These are phyloP conservation scores for Palythoa grandiflora DNA, from an alignment of 92 coral and sea anemone genomes.

Conservation along the genomic window DNA sequence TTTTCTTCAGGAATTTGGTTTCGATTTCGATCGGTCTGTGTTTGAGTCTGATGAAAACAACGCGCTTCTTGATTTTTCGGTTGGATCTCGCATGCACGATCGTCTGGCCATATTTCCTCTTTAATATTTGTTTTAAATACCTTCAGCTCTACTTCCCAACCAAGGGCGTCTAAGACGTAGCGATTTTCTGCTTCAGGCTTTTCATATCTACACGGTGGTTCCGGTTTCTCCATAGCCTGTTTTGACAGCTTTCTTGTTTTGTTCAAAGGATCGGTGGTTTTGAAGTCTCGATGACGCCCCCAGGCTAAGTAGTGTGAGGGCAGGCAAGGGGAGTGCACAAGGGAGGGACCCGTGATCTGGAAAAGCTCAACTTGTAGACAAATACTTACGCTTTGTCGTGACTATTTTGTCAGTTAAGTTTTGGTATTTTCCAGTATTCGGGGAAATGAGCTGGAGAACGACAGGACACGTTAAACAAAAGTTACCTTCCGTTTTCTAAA, in stretches of 20 bases:
- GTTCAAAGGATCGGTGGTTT: not conserved
- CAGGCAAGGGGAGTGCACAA: too few relatives aligned
- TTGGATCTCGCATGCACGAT: not conserved
- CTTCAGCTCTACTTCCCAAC: conserved; percentile 52
- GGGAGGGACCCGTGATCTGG: too few relatives aligned
- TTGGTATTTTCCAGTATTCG: too few relatives aligned
- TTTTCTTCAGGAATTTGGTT: conserved; percentile 4
- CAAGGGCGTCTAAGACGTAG: conserved; percentile 27
- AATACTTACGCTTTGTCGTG: too few relatives aligned
- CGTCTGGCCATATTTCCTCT: not conserved
- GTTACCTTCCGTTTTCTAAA: too few relatives aligned
- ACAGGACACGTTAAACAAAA: too few relatives aligned
- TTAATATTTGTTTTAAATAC: conserved; percentile 52
- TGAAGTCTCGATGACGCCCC: not conserved
- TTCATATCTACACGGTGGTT: conserved; percentile 23
- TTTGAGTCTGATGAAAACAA: conserved; percentile 1
- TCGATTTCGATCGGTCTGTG: not conserved
- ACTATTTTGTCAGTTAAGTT: too few relatives aligned
- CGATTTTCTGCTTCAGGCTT: conserved; percentile 57
- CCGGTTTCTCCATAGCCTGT: not conserved
- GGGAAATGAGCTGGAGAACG: too few relatives aligned
- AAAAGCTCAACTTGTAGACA: too few relatives aligned
- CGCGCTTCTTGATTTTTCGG: conserved; percentile 18
- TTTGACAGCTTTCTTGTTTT: not conserved
- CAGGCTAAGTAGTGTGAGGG: not conserved